Percentiles rank a stretch among this genome's conserved stretches.
These are phyloP conservation scores for Pica pica DNA, from an alignment of 2,113 vertebrate species.

Conservation along the genomic window DNA sequence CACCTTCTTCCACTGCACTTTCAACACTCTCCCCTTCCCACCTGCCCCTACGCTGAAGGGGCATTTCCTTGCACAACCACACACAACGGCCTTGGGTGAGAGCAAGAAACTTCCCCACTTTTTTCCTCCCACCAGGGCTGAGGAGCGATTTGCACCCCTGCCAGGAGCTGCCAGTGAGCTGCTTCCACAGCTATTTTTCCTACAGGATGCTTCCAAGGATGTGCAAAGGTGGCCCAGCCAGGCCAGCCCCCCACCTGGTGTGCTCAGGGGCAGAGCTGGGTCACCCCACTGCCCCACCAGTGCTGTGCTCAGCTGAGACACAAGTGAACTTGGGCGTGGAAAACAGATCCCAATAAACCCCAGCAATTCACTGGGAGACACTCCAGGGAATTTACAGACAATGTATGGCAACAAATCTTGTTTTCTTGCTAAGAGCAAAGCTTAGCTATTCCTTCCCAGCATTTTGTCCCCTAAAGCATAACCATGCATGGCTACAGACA, in stretches of 20 bases:
- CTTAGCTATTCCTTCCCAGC: background rate
- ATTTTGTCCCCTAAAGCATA: background rate
- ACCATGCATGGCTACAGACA: background rate
- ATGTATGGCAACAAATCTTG: background rate
- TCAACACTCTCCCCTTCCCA: background rate
- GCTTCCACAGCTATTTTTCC: background rate
- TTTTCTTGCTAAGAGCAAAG: background rate
- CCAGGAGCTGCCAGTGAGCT: background rate
- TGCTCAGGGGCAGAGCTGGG: background rate
- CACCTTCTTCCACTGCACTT: background rate
- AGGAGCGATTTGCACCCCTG: background rate
- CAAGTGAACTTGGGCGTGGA: fast-evolving
- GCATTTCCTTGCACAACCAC: background rate
- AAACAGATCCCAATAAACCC: background rate
- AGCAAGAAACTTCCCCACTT: background rate
- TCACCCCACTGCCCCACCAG: background rate
- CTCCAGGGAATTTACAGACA: background rate
- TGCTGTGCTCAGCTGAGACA: background rate
- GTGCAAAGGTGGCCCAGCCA: background rate
- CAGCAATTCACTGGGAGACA: background rate
- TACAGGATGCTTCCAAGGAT: too few relatives aligned
- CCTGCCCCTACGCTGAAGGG: fast-evolving
- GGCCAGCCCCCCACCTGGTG: background rate
- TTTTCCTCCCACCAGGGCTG: background rate
- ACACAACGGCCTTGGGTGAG: background rate